These are phyloP conservation scores for Galeopsomyia nigrocyanea DNA, from an alignment of 2,888 invertebrate genomes.

Conservation along the genomic window DNA sequence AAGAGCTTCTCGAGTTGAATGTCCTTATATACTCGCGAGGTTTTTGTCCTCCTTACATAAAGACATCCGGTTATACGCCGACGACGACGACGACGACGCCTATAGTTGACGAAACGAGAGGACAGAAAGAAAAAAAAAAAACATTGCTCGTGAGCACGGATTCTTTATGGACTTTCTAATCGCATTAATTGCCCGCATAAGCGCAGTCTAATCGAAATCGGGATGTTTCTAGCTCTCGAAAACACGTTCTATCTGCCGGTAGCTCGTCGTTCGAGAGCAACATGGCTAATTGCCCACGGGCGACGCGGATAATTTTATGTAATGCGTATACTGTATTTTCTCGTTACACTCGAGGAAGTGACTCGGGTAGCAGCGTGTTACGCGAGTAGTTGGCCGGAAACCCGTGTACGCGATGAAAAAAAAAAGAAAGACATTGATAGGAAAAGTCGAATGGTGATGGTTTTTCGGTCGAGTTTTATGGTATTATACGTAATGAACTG, in stretches of 20 bases:
- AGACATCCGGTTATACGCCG: constrained; percentile 41
- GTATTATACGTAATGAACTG: too few species aligned
- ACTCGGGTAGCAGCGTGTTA: too few species aligned
- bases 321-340: background rate
- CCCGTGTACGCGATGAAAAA: too few species aligned
- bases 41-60: constrained; percentile 47
- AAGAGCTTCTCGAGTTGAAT: constrained; percentile 23
- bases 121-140: constrained; percentile 10
- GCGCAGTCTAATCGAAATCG: constrained; percentile 13
- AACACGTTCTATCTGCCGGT: constrained; percentile 2
- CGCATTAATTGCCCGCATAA: constrained; percentile 20
- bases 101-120: background rate
- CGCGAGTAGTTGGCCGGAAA: too few species aligned
- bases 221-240: constrained; percentile 19
- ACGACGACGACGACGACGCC: background rate
- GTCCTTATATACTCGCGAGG: constrained; percentile 24
- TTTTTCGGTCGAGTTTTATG: too few species aligned
- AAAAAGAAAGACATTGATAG: too few species aligned
- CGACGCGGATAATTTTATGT: constrained; percentile 7
- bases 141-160: constrained; percentile 7
- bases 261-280: too few species aligned
- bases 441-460: too few species aligned
- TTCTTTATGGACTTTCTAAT: constrained; percentile 2
- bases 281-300: constrained; percentile 26
- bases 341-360: background rate